These are phyloP conservation scores for Tetramorium alpestre DNA, from an alignment of 1,140 invertebrate species.

Conservation along the genomic window DNA sequence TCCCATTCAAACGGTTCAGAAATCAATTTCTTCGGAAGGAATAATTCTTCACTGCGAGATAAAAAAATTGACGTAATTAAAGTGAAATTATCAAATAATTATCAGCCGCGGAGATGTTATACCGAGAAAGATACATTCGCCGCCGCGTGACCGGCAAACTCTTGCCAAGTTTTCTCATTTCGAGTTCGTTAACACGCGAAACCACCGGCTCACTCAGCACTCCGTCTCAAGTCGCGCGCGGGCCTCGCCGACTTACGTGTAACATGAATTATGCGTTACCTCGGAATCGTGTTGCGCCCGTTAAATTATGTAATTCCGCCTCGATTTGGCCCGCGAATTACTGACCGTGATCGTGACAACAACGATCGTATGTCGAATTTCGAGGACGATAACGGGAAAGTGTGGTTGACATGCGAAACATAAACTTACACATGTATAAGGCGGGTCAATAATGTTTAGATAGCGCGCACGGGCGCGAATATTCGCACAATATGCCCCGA, in stretches of 20 bases:
- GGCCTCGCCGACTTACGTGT: not conserved
- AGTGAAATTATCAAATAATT: constrained; percentile 31
- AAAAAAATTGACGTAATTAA: constrained; percentile 6
- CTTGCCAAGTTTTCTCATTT: constrained; percentile 48
- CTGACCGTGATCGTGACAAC: not conserved
- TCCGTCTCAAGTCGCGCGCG: not conserved
- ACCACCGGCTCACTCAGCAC: not conserved
- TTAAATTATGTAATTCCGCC: not conserved
- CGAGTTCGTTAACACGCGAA: constrained; percentile 50
- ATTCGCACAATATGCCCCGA: not conserved
- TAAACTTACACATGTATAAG: not conserved
- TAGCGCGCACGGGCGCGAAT: not conserved
- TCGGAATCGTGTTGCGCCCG: not conserved
- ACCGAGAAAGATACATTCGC: not conserved
- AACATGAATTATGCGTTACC: constrained; percentile 14
- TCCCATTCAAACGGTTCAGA: not conserved
- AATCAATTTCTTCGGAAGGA: not conserved
- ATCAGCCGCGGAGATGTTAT: too few species aligned
- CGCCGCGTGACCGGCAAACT: not conserved
- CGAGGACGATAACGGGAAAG: not conserved
- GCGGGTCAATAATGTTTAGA: not conserved
- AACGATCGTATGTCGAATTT: not conserved
- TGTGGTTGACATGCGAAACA: not conserved
- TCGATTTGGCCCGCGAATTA: not conserved
- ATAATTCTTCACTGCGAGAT: not conserved